Base-by-base conservation (phyloP, 2,113 vertebrate genomes). In the Peromyscus polionotus region DNA sequence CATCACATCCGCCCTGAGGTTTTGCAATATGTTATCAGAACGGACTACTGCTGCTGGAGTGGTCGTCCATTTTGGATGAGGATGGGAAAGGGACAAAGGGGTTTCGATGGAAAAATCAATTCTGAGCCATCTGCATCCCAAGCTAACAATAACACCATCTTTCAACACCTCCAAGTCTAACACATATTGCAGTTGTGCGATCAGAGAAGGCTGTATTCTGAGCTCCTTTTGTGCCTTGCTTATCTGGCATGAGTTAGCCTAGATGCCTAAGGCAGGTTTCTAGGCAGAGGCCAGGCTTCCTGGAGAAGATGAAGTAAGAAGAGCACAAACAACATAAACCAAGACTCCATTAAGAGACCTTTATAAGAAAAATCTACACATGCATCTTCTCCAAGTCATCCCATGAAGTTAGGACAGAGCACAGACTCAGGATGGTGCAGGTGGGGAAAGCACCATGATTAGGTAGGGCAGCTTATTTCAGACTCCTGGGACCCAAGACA, bases 111-210 rank as follows among this genome's bases (percentile, higher is more conserved):
- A 79, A 83, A 65, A 63, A 12, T 14, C 61, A 42, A 9, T 65
- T 84, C 68, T 59, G 39, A 28, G 28, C 16, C 48, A 17, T 57
- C 42, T 51, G 22, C 51, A 48, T 77, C 48, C n/a, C 65, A 59
- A 54, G 19, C 54, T 75, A 10, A 61, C 39, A 51, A 67, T 8
- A 67, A 91, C 77, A 83, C 65, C 39, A 16, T 61, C n/a, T 76
- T 85, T 65, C 36, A 83, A 45, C 12, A 73, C 63, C n/a, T 51
- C 19, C 45, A n/a, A 19, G 28, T 9, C 36, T 57, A 54, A 26
- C 7, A 13, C 7, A 0, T 24, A 39, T 2, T 33, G 16, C 24
- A 16, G 17, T 13, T 31, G 26, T 0, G 20, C 42, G 59, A 24
- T 7, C 0, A 10, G 28, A 28, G 22, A 48, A 26, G 57, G 72